Base-by-base conservation (phyloP, 2,797 vertebrate species). In the Enoplosus armatus region DNA sequence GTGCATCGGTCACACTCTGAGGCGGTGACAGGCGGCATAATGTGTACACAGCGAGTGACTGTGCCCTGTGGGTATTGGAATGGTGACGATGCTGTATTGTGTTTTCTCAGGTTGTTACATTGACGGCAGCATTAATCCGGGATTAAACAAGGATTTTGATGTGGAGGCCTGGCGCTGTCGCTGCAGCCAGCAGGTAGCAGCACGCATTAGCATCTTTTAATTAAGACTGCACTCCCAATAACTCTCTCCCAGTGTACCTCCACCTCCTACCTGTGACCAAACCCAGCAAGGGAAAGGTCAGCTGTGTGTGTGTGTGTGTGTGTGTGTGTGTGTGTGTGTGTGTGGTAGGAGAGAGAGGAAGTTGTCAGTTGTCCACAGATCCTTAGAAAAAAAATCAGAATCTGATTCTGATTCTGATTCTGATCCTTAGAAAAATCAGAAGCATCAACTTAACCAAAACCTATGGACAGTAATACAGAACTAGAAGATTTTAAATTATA, bases 161-260 rank as follows among this genome's bases (percentile, higher is more conserved):
- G 58, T 29, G 14, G 20, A 66, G 53, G 64, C 58, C 48, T 54
- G 41, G 35, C 72, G 64, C 50, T 43, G 78, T 79, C 73, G 79
- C 82, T 82, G 71, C 58, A 79, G 66, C 85, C 81, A 86, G 81
- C 80, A 76, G 86, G 79, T 75, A 84, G 75, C 82, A 75, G 77
- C 76, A 60, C 51, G 73, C 63, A 75, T 88, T 87, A 87, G 79
- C 87, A 83, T 82, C 77, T 88, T 91, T 92, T 93, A 93, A 93
- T 94, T 92, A 93, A 89, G 77, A 80, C 72, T 72, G 79, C 79
- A 65, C 72, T 73, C 76, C 51, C 71, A 65, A 26, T 51, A 9
- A 58, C n/a, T 63, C 62, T 60, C 45, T 72, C 73, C 48, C 75
- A 55, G 64, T 71, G 39, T 12, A 48, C 53, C 41, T 50, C 64